These are phyloP conservation scores for Callocephalon fimbriatum DNA, from an alignment of 2,113 vertebrate genomes.

Conservation along the genomic window DNA sequence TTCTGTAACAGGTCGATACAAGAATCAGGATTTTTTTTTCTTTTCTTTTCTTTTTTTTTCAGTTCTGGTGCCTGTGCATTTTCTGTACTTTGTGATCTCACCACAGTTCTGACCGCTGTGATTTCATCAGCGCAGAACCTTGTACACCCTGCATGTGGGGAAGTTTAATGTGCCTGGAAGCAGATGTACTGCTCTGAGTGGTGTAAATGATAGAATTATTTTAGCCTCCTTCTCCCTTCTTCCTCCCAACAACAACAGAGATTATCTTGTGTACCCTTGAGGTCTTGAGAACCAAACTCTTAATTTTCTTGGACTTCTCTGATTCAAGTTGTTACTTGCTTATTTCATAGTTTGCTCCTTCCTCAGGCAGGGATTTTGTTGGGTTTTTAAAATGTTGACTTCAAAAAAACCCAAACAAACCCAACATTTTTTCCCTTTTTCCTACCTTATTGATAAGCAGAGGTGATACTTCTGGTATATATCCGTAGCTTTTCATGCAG, in stretches of 20 bases:
- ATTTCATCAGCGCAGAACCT: not conserved
- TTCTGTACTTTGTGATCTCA: not conserved
- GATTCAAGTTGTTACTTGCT: not conserved
- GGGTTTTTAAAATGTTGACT: not conserved
- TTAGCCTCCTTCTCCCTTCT: not conserved
- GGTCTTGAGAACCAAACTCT: not conserved
- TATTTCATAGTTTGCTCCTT: not conserved
- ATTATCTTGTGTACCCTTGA: not conserved
- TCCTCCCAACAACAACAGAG: not conserved
- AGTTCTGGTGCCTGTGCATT: not conserved
- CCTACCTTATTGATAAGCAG: not conserved
- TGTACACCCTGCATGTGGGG: not conserved
- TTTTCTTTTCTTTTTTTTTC: accelerated
- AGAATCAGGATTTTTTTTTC: not conserved
- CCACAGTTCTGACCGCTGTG: not conserved
- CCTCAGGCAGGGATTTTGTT: not conserved
- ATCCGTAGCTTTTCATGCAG: not conserved
- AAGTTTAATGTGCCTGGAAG: not conserved
- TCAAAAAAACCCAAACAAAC: not conserved
- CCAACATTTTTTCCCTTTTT: accelerated
- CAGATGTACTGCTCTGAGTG: not conserved
- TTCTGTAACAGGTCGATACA: not conserved
- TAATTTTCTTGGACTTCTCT: not conserved
- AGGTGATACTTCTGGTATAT: not conserved
- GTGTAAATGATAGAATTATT: not conserved